Percentiles rank a stretch among this genome's conserved stretches.
These are phyloP conservation scores for Dusona sp. DNA, from an alignment of 2,888 invertebrate genomes.

Conservation along the genomic window DNA sequence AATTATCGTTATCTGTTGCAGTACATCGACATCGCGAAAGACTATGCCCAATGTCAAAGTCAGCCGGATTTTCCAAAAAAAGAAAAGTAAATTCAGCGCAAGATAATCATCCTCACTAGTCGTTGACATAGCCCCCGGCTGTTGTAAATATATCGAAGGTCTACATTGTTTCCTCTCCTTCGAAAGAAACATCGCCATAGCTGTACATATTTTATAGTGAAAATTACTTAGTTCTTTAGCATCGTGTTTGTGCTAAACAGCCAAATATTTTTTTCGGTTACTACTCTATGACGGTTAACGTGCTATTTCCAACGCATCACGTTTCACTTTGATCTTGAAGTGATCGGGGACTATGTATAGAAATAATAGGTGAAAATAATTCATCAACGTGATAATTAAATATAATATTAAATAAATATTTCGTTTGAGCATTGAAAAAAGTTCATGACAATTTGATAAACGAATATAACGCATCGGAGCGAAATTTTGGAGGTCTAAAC, in stretches of 20 bases:
- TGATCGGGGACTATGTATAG: not conserved
- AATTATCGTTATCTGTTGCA: conserved; percentile 74
- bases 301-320: too few species aligned
- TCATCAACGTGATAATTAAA: not conserved
- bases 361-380: not conserved
- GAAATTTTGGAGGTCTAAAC: too few species aligned
- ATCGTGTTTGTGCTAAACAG: not conserved
- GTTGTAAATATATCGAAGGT: not conserved
- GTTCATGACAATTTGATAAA: not conserved
- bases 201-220: not conserved
- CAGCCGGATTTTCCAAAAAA: conserved; percentile 61
- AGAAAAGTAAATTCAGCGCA: conserved; percentile 64
- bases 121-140: not conserved
- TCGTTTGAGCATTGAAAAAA: not conserved
- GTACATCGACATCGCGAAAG: conserved; percentile 88
- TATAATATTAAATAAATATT: too few species aligned
- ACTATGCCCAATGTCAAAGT: conserved; percentile 79
- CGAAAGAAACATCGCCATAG: not conserved
- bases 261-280: not conserved
- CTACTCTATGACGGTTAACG: too few species aligned
- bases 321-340: not conserved
- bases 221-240: not conserved
- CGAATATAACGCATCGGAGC: not conserved
- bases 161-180: not conserved
- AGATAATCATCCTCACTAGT: conserved; percentile 57